phyloP scores from a whole-genome alignment of 2,113 vertebrate genomes.

The Halcyon senegalensis region DNA sequence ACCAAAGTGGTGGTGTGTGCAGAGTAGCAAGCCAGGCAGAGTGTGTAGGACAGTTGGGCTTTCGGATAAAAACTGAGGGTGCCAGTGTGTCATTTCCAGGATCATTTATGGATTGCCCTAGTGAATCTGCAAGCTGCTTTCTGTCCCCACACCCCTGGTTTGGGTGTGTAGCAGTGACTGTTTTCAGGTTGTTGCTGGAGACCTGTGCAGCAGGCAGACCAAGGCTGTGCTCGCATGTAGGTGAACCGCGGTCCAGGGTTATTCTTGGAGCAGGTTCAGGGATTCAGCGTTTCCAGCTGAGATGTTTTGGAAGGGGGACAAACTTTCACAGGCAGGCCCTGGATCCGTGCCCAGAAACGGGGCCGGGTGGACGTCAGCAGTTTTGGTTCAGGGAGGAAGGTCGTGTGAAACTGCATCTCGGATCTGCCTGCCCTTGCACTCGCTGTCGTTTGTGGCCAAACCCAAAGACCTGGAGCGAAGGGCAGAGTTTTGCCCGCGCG shows the following conservation, averaged over 20 bases:
- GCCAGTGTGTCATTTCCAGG: not conserved
- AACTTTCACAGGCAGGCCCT: conserved; percentile 18
- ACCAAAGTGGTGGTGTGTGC: not conserved
- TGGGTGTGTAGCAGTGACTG: rapidly evolving
- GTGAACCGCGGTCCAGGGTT: not conserved
- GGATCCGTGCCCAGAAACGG: not conserved
- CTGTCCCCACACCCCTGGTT: not conserved
- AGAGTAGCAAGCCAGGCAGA: not conserved
- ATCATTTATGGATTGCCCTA: not conserved
- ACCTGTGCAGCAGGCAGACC: not conserved
- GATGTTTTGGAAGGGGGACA: conserved; percentile 48
- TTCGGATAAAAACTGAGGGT: not conserved
- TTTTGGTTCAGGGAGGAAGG: conserved; percentile 65
- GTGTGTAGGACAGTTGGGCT: not conserved
- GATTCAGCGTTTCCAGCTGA: conserved; percentile 7
- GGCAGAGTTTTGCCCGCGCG: rapidly evolving
- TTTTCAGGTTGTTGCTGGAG: not conserved
- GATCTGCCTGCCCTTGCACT: conserved; percentile 17
- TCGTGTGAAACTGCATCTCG: conserved; percentile 48
- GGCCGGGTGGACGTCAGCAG: conserved; percentile 49
- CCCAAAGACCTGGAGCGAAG: not conserved
- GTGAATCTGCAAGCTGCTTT: not conserved
- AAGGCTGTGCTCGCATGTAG: not conserved
- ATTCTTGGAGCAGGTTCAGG: conserved; percentile 18
- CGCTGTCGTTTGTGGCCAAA: not conserved